Percentiles rank a stretch among this genome's conserved stretches.
phyloP scores from a whole-genome alignment of 2,888 invertebrate species.

The Erebia palarica region DNA sequence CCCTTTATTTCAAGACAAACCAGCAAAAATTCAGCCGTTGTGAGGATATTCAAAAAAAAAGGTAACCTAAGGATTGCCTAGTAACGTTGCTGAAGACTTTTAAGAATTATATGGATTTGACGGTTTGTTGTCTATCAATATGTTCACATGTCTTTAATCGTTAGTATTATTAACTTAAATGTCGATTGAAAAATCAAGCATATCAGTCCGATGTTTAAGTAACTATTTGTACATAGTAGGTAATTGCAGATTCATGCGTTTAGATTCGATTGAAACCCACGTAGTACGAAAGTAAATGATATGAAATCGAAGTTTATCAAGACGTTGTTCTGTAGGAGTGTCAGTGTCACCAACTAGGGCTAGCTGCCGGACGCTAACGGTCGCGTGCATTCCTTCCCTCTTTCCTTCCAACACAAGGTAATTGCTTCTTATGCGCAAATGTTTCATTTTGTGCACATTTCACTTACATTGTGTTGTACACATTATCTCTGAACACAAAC shows the following conservation, averaged over 20 bases:
- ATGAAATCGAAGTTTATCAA: constrained; percentile 21
- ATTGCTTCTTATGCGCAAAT: constrained; percentile 63
- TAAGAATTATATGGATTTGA: too few species aligned
- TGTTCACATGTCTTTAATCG: too few species aligned
- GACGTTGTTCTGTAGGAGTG: constrained; percentile 50
- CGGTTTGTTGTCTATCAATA: too few species aligned
- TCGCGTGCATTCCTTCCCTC: constrained; percentile 71
- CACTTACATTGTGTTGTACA: background rate
- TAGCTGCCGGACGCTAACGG: constrained; percentile 75
- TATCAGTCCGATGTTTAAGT: too few species aligned
- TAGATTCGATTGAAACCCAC: background rate
- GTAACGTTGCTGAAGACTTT: too few species aligned
- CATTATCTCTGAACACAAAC: constrained; percentile 39
- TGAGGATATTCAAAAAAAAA: too few species aligned
- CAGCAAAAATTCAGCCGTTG: too few species aligned
- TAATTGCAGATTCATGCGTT: background rate
- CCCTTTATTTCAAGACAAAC: too few species aligned
- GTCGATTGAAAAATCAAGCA: too few species aligned
- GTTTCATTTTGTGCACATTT: constrained; percentile 35
- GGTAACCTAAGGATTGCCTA: too few species aligned
- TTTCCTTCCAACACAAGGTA: constrained; percentile 58
- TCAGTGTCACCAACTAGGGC: constrained; percentile 59
- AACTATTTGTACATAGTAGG: background rate
- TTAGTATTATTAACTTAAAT: too few species aligned
- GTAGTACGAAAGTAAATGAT: background rate